Evolutionary conservation across 2,113 vertebrate genomes (phyloP).

Genomic region (Beaufortia kweichowensis): DNA sequence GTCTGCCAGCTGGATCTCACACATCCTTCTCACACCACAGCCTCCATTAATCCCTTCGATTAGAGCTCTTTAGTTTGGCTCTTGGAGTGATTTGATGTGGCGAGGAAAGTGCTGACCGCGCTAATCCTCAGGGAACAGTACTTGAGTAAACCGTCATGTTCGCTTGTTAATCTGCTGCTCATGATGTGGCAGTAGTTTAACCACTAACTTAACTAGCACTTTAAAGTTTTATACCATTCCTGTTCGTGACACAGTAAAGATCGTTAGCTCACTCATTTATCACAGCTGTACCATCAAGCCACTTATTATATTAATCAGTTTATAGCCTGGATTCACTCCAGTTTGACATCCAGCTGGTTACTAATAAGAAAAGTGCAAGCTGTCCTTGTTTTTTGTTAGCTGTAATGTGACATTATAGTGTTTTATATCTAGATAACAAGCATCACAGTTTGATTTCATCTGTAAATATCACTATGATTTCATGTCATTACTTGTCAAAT

Average conservation of each 20-base stretch:
- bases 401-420: background rate
- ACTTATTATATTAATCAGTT: no score
- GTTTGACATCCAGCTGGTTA: background rate
- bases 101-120: slow-evolving; percentile 36
- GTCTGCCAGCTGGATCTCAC: slow-evolving; percentile 10
- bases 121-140: slow-evolving; percentile 33
- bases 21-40: slow-evolving; percentile 15
- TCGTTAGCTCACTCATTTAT: no score
- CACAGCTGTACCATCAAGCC: background rate
- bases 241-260: no score
- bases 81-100: slow-evolving; percentile 12
- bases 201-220: background rate
- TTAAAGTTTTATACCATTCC: no score
- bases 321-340: background rate
- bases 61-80: slow-evolving; percentile 16
- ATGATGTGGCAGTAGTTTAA: slow-evolving; percentile 6
- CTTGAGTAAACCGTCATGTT: slow-evolving; percentile 9
- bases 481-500: no score
- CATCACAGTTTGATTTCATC: no score
- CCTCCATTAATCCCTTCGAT: background rate
- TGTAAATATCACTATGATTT: no score
- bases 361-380: background rate
- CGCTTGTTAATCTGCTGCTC: background rate
- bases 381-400: background rate
- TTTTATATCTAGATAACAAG: no score